These are phyloP conservation scores for Rhopalosiphum maidis DNA, from an alignment of 1,140 invertebrate genomes.

Conservation along the genomic window DNA sequence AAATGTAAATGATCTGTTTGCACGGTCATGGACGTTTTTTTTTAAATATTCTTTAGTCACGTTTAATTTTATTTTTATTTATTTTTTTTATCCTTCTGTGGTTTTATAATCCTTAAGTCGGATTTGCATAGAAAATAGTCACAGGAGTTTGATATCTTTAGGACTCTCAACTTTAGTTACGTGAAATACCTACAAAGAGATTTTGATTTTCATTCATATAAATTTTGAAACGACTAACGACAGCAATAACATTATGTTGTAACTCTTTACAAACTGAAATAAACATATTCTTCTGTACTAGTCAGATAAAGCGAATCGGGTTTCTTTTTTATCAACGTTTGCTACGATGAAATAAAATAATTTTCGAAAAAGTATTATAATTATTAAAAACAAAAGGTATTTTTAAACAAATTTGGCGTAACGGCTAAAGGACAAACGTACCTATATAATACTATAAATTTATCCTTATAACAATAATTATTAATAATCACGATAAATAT, in stretches of 20 bases:
- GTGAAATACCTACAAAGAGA: not conserved
- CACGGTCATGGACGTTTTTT: not conserved
- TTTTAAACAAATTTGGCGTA: not conserved
- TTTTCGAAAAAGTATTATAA: too few species aligned
- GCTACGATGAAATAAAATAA: too few species aligned
- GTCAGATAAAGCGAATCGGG: not conserved
- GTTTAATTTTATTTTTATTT: not conserved
- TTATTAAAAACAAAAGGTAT: not conserved
- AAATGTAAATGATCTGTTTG: not conserved
- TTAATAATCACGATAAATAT: too few species aligned
- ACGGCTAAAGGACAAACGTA: too few species aligned
- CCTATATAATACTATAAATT: too few species aligned
- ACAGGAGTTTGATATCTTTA: not conserved
- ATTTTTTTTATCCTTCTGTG: not conserved
- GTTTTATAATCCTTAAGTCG: not conserved
- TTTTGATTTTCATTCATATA: not conserved
- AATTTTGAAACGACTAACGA: not conserved
- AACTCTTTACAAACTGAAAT: not conserved
- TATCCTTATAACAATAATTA: too few species aligned
- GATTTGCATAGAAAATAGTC: slow-evolving; percentile 34
- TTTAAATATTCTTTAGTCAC: slow-evolving; percentile 14
- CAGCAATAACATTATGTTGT: not conserved
- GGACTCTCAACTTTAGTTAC: not conserved
- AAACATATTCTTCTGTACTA: not conserved
- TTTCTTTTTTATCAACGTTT: too few species aligned